Evolutionary conservation across 1,140 invertebrate genomes (phyloP).

Genomic region (Papilio machaon): DNA sequence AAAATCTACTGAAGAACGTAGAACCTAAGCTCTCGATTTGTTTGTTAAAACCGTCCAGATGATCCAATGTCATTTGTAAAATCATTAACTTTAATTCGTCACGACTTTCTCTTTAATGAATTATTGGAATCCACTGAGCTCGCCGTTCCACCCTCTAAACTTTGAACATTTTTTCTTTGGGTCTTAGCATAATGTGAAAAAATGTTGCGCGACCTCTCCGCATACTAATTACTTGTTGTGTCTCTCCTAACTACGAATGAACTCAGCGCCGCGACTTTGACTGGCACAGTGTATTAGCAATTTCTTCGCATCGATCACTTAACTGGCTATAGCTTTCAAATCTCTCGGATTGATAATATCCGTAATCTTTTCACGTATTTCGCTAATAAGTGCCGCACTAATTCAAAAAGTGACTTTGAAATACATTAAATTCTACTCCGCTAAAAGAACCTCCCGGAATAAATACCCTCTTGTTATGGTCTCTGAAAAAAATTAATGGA

Average conservation of each 20-base stretch:
- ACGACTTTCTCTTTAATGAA: slow-evolving; percentile 77
- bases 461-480: slow-evolving; percentile 67
- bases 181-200: slow-evolving; percentile 81
- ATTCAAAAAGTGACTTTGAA: slow-evolving; percentile 58
- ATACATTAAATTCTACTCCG: slow-evolving; percentile 53
- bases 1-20: slow-evolving; percentile 64
- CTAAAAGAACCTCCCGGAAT: slow-evolving; percentile 51
- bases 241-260: slow-evolving; percentile 62
- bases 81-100: slow-evolving; percentile 82
- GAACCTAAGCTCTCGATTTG: slow-evolving; percentile 60
- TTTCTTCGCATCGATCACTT: slow-evolving; percentile 75
- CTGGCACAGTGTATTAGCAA: slow-evolving; percentile 72
- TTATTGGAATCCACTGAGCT: slow-evolving; percentile 78
- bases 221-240: slow-evolving; percentile 81
- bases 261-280: slow-evolving; percentile 66
- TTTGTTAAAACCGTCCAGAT: slow-evolving; percentile 78
- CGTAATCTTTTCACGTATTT: slow-evolving; percentile 57
- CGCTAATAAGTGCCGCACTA: slow-evolving; percentile 48
- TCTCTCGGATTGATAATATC: slow-evolving; percentile 57
- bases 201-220: slow-evolving; percentile 73
- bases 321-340: slow-evolving; percentile 58
- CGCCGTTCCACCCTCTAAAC: slow-evolving; percentile 58
- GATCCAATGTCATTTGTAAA: slow-evolving; percentile 69
- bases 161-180: slow-evolving; percentile 75
- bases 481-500: slow-evolving; percentile 71